Conservation (phyloP, 2,113 vertebrate species). For the Reinhardtius hippoglossoides region DNA sequence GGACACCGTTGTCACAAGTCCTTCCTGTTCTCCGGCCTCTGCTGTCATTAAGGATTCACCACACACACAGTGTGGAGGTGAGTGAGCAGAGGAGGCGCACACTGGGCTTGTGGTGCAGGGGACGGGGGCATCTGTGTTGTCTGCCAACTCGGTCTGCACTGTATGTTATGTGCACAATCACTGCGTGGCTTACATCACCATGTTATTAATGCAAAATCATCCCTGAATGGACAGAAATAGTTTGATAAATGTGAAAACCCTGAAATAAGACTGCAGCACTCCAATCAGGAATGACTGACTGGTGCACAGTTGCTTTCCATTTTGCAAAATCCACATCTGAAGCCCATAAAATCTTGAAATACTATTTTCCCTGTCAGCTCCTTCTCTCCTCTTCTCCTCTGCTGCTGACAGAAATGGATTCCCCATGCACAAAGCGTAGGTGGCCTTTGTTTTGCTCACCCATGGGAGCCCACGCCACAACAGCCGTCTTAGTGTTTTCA, state of each 20-base stretch:
- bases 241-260: no score
- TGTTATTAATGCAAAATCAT: background rate
- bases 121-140: constrained; percentile 13
- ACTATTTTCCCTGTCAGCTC: background rate
- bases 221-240: background rate
- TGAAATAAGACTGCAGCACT: no score
- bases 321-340: background rate
- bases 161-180: constrained; percentile 6
- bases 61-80: constrained; percentile 31
- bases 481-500: constrained; percentile 11
- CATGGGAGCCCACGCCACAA: background rate
- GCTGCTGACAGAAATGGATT: constrained; percentile 15
- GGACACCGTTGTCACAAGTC: constrained; percentile 59
- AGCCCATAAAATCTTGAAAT: background rate
- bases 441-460: constrained; percentile 24
- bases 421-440: constrained; percentile 4
- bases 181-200: constrained; percentile 11
- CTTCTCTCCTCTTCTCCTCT: background rate
- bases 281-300: no score
- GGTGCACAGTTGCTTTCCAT: no score
- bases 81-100: constrained; percentile 43
- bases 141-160: constrained; percentile 39
- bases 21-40: constrained; percentile 54
- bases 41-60: constrained; percentile 60
- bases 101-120: background rate